Percentiles rank a stretch among this genome's conserved stretches.
Conservation (phyloP, 2,113 vertebrate species). For the Gasterosteus nipponicus region DNA sequence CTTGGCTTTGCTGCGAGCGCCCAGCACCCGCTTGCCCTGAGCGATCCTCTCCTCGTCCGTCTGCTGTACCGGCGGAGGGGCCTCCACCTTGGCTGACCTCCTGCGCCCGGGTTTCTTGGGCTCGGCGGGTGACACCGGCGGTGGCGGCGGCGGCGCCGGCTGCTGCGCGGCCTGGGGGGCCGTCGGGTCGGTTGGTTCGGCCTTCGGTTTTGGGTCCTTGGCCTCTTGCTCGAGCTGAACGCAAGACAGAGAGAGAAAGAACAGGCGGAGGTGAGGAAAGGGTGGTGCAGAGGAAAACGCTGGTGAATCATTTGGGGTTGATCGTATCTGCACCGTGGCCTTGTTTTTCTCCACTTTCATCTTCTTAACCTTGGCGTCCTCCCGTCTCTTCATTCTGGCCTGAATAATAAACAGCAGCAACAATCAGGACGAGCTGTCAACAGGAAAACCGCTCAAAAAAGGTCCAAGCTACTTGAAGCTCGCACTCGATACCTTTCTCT, state of each 20-base stretch:
- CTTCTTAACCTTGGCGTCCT: constrained; percentile 87
- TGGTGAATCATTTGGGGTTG: background rate
- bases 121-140: constrained; percentile 43
- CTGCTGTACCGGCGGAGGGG: constrained; percentile 50
- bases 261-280: background rate
- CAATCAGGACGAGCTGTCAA: constrained; percentile 27
- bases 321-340: constrained; percentile 80
- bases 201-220: constrained; percentile 44
- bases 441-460: background rate
- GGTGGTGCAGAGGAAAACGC: background rate
- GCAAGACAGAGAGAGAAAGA: background rate
- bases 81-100: constrained; percentile 65
- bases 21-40: constrained; percentile 74
- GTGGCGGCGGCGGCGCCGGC: background rate
- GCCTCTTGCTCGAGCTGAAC: constrained; percentile 80
- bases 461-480: background rate
- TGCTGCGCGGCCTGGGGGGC: constrained; percentile 28
- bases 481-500: constrained; percentile 84
- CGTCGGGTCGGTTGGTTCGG: constrained; percentile 39
- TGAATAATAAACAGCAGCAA: constrained; percentile 57
- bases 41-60: constrained; percentile 70
- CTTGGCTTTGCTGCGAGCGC: constrained; percentile 85
- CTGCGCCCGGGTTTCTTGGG: constrained; percentile 77
- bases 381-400: constrained; percentile 90
- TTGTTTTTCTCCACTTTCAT: constrained; percentile 86